These are phyloP conservation scores for Fragum fragum DNA, from an alignment of 2,888 invertebrate genomes.

Conservation along the genomic window DNA sequence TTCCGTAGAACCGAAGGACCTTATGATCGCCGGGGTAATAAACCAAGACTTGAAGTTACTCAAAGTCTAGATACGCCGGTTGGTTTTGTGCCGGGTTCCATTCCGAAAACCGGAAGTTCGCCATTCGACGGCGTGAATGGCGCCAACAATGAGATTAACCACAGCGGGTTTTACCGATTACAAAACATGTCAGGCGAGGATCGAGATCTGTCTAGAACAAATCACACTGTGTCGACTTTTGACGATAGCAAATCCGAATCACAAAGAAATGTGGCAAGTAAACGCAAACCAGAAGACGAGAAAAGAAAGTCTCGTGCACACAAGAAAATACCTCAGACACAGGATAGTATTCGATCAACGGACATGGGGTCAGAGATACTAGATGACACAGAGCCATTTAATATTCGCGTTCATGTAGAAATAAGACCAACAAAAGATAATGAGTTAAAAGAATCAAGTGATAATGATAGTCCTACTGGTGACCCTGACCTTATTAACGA, in stretches of 20 bases:
- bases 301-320: neutral
- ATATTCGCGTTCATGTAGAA: slow-evolving; percentile 60
- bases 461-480: neutral
- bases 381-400: slow-evolving; percentile 60
- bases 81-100: slow-evolving; percentile 54
- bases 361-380: slow-evolving; percentile 22
- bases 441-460: slow-evolving; percentile 1
- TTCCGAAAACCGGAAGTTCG: slow-evolving; percentile 50
- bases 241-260: neutral
- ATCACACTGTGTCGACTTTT: neutral
- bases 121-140: slow-evolving; percentile 64
- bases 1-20: slow-evolving; percentile 12
- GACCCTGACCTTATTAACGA: neutral
- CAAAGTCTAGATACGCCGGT: slow-evolving; percentile 41
- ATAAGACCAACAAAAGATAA: slow-evolving; percentile 54
- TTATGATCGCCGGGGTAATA: neutral
- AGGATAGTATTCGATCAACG: neutral
- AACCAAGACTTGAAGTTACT: slow-evolving; percentile 33
- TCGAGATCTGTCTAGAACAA: slow-evolving; percentile 13
- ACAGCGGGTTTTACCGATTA: slow-evolving; percentile 30
- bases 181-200: slow-evolving; percentile 34
- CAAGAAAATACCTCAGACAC: neutral
- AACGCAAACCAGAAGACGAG: neutral
- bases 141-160: slow-evolving; percentile 45
- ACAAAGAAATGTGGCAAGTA: neutral